Evolutionary conservation across 64 coral and sea anemone species (phyloP), one percentile per base, ranked within the genome.

Genomic region (Montipora cactus): DNA sequence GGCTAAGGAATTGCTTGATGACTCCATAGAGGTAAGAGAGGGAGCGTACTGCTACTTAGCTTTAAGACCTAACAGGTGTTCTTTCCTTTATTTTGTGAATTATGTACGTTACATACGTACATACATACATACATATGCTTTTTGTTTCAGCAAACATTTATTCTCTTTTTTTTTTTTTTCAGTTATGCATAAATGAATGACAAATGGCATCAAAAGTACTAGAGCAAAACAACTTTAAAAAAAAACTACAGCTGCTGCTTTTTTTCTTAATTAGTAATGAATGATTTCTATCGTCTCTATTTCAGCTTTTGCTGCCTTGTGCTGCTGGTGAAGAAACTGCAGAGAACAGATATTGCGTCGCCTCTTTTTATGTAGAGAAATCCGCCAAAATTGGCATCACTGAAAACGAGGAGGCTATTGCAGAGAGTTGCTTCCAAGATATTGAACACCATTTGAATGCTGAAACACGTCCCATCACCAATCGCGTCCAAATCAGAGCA

Each of bases 321-420:
- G 81, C 81, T 19, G 61, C 81, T 2, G 81, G 81, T 0, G 81
- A 84, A 14, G 81, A 84, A 84, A 84, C 81, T 19, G 81, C 81
- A 84, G 81, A 84, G 44, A 84, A 84, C 28, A 84, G 59, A 47
- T 84, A 84, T 67, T 84, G 21, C 44, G 4, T n/a, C 7, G 81
- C 81, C 1, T 28, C 81, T 7, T 84, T 19, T 68, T 48, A 67
- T n/a, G 81, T 45, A 5, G 81, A 84, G 28, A 84, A 84, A 84
- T 16, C 81, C n/a, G 81, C 81, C 5, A 49, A 5, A 47, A 28
- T 84, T 67, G 81, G 59, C 5, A 84, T 84, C 1, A 67, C 59
- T 3, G 59, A 66, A 6, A 23, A 84, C 8, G 81, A 84, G 37
- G 25, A 84, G 5, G 7, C 25, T 58, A 47, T 67, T 37, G 61